phyloP scores from a whole-genome alignment of 1,140 invertebrate genomes.

The Delia radicum region DNA sequence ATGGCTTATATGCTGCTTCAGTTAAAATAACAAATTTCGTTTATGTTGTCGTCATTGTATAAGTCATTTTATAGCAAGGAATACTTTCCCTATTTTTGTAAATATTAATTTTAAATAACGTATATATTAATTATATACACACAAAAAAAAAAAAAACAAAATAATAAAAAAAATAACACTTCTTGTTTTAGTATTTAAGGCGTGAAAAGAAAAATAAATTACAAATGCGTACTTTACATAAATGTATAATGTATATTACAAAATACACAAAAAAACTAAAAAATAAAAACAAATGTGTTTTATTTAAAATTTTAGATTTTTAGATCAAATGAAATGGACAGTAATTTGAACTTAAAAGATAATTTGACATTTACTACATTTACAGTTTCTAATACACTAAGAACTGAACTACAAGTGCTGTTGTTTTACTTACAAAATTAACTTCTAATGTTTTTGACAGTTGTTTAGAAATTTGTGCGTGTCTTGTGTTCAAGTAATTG shows the following conservation, averaged over 20 bases:
- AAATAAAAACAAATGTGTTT: background rate
- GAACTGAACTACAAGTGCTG: too few species aligned
- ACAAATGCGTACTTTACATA: conserved; percentile 9
- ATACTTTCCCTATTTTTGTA: background rate
- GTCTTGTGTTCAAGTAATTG: too few species aligned
- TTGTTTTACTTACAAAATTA: too few species aligned
- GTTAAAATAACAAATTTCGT: background rate
- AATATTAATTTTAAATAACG: conserved; percentile 1
- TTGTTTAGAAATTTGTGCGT: too few species aligned
- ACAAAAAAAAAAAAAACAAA: conserved; percentile 8
- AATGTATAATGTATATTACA: conserved; percentile 11
- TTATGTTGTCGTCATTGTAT: background rate
- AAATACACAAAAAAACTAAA: background rate
- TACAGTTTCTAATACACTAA: too few species aligned
- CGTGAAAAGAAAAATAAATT: background rate
- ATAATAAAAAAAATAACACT: background rate
- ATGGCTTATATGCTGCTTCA: background rate
- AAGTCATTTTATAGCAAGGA: background rate
- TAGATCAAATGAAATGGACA: too few species aligned
- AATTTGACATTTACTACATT: too few species aligned
- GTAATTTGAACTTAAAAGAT: too few species aligned
- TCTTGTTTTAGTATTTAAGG: background rate
- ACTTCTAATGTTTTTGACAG: too few species aligned
- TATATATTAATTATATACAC: background rate
- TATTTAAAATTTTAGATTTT: too few species aligned